These are phyloP conservation scores for Drosophila watanabei DNA, from an alignment of 1,140 invertebrate genomes.

Conservation along the genomic window DNA sequence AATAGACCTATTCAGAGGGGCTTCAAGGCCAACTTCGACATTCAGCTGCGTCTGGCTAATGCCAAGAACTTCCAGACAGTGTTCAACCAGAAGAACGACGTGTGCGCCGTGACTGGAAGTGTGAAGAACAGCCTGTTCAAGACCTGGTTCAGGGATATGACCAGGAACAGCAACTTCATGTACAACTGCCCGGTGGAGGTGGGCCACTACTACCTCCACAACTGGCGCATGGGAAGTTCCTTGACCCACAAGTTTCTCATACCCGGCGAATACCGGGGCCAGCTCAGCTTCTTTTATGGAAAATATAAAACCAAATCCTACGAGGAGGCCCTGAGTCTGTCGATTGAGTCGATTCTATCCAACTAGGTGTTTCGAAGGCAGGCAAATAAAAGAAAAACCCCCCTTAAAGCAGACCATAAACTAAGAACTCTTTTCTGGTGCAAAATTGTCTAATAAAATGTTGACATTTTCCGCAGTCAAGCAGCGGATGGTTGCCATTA, in stretches of 20 bases:
- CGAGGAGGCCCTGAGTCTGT: constrained; percentile 22
- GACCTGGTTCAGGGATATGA: constrained; percentile 67
- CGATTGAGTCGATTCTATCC: constrained; percentile 31
- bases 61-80: constrained; percentile 70
- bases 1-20: constrained; percentile 48
- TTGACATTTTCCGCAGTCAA: constrained; percentile 54
- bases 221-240: constrained; percentile 57
- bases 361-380: constrained; percentile 7
- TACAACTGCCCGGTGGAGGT: constrained; percentile 61
- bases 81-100: constrained; percentile 55
- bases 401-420: constrained; percentile 17
- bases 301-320: constrained; percentile 52
- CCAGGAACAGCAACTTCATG: constrained; percentile 62
- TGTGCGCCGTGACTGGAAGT: constrained; percentile 56
- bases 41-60: constrained; percentile 66
- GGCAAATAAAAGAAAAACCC: not conserved
- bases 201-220: constrained; percentile 58
- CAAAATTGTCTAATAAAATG: constrained; percentile 32
- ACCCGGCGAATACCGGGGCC: constrained; percentile 64
- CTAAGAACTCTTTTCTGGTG: not conserved
- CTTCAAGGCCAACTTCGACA: constrained; percentile 60
- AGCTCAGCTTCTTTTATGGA: constrained; percentile 58
- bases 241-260: constrained; percentile 64
- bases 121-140: constrained; percentile 67
- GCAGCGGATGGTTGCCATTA: constrained; percentile 43